A percentile compares a stretch with the other conserved stretches of the same genome.
Conservation (phyloP, 2,888 invertebrate genomes). For the Beris chalybata region DNA sequence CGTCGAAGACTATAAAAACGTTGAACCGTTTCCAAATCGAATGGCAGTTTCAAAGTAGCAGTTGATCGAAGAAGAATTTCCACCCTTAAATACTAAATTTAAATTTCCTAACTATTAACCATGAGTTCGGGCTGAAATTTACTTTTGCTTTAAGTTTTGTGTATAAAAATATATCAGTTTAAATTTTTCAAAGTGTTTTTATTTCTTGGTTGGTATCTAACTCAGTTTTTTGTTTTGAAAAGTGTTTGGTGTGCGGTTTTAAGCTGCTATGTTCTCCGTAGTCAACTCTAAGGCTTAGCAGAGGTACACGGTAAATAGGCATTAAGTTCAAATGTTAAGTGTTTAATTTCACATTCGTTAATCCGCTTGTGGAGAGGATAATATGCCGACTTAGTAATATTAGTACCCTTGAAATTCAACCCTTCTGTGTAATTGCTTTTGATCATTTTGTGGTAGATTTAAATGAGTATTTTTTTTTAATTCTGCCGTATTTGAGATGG, state of each 20-base stretch:
- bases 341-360: constrained; percentile 14
- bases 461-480: no score
- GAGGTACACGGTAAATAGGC: constrained; percentile 19
- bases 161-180: no score
- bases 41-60: constrained; percentile 29
- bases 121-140: constrained; percentile 26
- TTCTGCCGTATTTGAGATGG: no score
- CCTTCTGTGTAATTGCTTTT: no score
- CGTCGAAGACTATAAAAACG: constrained; percentile 26
- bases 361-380: constrained; percentile 19
- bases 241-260: constrained; percentile 12
- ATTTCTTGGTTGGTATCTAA: no score
- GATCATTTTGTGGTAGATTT: no score
- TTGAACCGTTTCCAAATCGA: constrained; percentile 14
- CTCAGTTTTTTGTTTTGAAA: background rate
- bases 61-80: constrained; percentile 21
- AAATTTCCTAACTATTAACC: constrained; percentile 1
- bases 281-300: constrained; percentile 28
- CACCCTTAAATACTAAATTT: constrained; percentile 7
- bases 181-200: no score
- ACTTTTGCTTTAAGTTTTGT: no score
- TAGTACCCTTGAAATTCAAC: no score
- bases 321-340: constrained; percentile 12
- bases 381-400: background rate
- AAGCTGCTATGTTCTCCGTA: constrained; percentile 27